A percentile compares a stretch with the other conserved stretches of the same genome.
Evolutionary conservation across 2,113 vertebrate genomes (phyloP).

Genomic region (Pseudorasbora parva): DNA sequence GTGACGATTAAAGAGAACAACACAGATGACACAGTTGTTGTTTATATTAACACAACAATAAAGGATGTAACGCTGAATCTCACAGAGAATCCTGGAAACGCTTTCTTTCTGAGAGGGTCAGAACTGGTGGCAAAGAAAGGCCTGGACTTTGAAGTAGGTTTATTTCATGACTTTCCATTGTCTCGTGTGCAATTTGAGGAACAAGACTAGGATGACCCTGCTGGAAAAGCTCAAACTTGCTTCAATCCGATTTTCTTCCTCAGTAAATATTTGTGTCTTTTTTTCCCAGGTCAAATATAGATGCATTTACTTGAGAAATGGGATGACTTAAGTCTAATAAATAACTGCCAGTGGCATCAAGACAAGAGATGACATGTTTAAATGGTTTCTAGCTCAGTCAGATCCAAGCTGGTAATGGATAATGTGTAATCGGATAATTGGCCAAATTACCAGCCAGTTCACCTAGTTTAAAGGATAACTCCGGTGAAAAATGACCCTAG

Average conservation of each 20-base stretch:
- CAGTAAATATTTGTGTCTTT: too few relatives aligned
- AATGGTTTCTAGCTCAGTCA: not conserved
- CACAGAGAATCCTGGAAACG: slow-evolving; percentile 68
- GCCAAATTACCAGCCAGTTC: not conserved
- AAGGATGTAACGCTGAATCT: slow-evolving; percentile 66
- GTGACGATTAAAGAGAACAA: slow-evolving; percentile 73
- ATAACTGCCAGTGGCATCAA: too few relatives aligned
- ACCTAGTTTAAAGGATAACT: too few relatives aligned
- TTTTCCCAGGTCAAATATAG: too few relatives aligned
- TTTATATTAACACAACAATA: slow-evolving; percentile 61
- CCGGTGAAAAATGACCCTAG: too few relatives aligned
- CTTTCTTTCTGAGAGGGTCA: slow-evolving; percentile 70
- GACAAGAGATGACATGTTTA: not conserved
- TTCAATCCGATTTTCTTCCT: not conserved
- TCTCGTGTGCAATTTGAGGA: not conserved
- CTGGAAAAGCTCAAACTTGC: not conserved
- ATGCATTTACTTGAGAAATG: too few relatives aligned
- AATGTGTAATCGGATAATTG: not conserved
- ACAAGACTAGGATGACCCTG: not conserved
- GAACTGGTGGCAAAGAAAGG: slow-evolving; percentile 72
- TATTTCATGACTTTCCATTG: not conserved
- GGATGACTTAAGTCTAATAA: too few relatives aligned
- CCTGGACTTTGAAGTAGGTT: slow-evolving; percentile 77
- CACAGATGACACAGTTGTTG: slow-evolving; percentile 68
- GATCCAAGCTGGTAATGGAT: not conserved